Percentiles rank a stretch among this genome's conserved stretches.
Evolutionary conservation across 1,140 invertebrate species (phyloP).

Genomic region (Heliconius hermathena): DNA sequence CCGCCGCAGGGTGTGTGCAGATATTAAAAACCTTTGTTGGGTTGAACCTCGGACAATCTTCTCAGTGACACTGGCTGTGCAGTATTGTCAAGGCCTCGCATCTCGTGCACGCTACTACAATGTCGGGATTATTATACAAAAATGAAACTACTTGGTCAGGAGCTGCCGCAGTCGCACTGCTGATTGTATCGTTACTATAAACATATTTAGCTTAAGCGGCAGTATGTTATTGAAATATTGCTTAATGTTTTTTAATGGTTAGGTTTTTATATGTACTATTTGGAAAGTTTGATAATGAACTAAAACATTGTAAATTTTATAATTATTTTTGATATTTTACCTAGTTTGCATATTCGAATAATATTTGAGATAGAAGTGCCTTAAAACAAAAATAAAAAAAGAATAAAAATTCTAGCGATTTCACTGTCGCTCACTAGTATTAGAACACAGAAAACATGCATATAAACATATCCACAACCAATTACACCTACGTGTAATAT

Average conservation of each 20-base stretch:
- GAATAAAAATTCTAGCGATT: background rate
- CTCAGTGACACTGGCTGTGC: conserved; percentile 44
- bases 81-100: conserved; percentile 42
- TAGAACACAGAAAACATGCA: background rate
- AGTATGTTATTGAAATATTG: background rate
- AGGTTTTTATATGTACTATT: background rate
- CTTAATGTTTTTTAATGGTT: background rate
- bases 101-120: conserved; percentile 37
- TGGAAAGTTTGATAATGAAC: no score
- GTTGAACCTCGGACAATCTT: conserved; percentile 54
- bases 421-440: background rate
- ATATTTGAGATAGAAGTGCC: no score
- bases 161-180: background rate
- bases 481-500: background rate
- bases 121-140: conserved; percentile 28
- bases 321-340: no score
- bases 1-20: conserved; percentile 68
- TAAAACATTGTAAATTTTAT: no score
- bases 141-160: conserved; percentile 21
- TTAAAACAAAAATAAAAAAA: no score
- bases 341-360: no score
- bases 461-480: background rate
- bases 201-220: background rate
- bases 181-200: background rate
- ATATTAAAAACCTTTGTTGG: conserved; percentile 79